Base-by-base conservation (phyloP, 2,113 vertebrate species). In the Nannobrachium achirus region DNA sequence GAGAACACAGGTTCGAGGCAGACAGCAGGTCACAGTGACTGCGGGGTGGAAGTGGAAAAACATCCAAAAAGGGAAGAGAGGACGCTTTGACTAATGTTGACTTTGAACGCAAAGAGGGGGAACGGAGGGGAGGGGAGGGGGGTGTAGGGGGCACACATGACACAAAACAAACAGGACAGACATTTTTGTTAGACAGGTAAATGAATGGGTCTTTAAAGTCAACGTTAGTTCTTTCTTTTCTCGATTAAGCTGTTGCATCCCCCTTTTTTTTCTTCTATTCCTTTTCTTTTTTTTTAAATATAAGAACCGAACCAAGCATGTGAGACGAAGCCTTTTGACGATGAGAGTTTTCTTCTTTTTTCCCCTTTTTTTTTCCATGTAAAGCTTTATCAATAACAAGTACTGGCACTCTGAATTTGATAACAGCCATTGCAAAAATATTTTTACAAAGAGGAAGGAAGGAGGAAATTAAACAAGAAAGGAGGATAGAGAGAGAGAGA, bases 201-300 rank as follows among this genome's bases (percentile, higher is more conserved):
- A 90, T 88, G 89, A 89, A 91, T 90, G 90, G 85, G 85, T 88
- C 89, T 88, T 90, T 88, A 90, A 92, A 92, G 89, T 93, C 91
- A 92, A 92, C 92, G 88, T 92, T 92, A 90, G 90, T 89, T 84
- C 82, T 85, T 63, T 87, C 64, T 79, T 63, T 56, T 2, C 20
- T 38, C 10, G 20, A 7, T 56, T 56, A 0, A 33, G 25, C 25
- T 7, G 55, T 73, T 39, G 58, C 25, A 4, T 33, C 25, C 25
- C 25, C 25, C 25, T 4, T 4, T 25, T 33, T 33, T 33, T 25
- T 33, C 6, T 33, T 33, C 3, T 33, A 5, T 5, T 33, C 25
- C 25, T 33, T 33, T 33, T 33, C 25, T 33, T 33, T 33, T 33
- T 5, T 33, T 33, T 33, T 2, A 33, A 33, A 33, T 4, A 33